Evolutionary conservation across 35 echinoderm and acorn worm genomes (phyloP).

Genomic region (Lytechinus variegatus): DNA sequence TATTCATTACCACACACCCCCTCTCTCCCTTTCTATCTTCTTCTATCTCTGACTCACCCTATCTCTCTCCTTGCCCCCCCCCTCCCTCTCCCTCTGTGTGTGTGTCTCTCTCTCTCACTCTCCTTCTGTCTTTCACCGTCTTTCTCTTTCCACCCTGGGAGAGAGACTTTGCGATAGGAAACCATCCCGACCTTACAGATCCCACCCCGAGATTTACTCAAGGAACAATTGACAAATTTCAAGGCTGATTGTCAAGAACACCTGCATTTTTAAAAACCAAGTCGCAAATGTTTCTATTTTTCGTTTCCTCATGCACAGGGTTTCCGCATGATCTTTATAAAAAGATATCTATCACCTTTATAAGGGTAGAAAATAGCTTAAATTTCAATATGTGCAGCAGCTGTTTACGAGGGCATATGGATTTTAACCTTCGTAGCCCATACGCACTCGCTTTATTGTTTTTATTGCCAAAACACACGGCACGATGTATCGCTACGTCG

Average conservation of each 20-base stretch:
- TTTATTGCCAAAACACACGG: not conserved
- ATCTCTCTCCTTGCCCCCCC: too few relatives aligned
- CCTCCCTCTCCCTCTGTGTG: too few relatives aligned
- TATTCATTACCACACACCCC: too few relatives aligned
- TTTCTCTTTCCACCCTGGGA: too few relatives aligned
- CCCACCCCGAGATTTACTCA: too few relatives aligned
- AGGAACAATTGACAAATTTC: not conserved
- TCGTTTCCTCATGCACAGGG: not conserved
- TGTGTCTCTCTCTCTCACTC: too few relatives aligned
- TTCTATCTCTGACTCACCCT: too few relatives aligned
- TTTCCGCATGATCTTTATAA: not conserved
- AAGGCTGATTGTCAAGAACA: not conserved
- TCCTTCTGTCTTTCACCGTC: too few relatives aligned
- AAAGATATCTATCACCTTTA: not conserved
- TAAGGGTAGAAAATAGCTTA: not conserved
- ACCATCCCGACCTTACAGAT: too few relatives aligned
- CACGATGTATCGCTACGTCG: not conserved
- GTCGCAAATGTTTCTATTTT: not conserved
- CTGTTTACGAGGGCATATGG: not conserved
- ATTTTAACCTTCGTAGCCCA: not conserved
- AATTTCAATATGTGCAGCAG: not conserved
- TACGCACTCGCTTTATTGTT: not conserved
- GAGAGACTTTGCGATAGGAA: too few relatives aligned
- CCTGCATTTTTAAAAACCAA: not conserved
- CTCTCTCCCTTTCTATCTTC: too few relatives aligned